Evolutionary conservation across 1,140 invertebrate genomes (phyloP).

Genomic region (Ceratina australensis): DNA sequence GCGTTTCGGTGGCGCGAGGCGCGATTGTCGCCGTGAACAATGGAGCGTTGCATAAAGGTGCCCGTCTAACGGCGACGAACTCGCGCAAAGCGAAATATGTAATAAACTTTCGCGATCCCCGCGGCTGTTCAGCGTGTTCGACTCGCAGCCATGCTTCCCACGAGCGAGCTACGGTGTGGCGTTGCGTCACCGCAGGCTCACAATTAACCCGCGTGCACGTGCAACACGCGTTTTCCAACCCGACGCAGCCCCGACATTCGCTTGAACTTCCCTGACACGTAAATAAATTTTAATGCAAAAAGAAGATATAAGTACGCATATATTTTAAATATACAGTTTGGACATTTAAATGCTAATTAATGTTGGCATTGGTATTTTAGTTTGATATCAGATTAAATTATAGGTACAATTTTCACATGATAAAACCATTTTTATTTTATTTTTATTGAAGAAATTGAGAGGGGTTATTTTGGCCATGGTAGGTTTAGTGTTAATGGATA

Average conservation of each 20-base stretch:
- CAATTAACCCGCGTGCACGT: conserved; percentile 25
- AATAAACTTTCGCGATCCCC: conserved; percentile 36
- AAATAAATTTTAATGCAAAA: neutral
- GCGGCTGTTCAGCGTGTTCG: conserved; percentile 1
- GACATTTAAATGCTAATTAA: too few species aligned
- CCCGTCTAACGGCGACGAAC: conserved; percentile 8
- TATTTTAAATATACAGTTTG: too few species aligned
- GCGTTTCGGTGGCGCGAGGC: neutral
- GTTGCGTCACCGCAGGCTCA: conserved; percentile 16
- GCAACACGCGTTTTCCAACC: neutral
- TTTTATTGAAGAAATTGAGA: too few species aligned
- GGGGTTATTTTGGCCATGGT: too few species aligned
- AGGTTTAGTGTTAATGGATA: too few species aligned
- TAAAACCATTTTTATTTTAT: too few species aligned
- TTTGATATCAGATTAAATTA: too few species aligned
- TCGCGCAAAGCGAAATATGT: neutral
- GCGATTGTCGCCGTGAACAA: conserved; percentile 12
- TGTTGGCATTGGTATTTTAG: too few species aligned
- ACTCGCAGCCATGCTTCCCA: conserved; percentile 22
- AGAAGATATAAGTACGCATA: too few species aligned
- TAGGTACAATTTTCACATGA: too few species aligned
- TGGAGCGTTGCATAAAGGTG: conserved; percentile 25
- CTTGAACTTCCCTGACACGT: neutral
- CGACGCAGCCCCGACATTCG: neutral
- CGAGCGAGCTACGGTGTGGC: neutral